Evolutionary conservation across 2,797 vertebrate species (phyloP), one percentile per base, ranked within the genome.

Genomic region (Sebastes hubbsi): DNA sequence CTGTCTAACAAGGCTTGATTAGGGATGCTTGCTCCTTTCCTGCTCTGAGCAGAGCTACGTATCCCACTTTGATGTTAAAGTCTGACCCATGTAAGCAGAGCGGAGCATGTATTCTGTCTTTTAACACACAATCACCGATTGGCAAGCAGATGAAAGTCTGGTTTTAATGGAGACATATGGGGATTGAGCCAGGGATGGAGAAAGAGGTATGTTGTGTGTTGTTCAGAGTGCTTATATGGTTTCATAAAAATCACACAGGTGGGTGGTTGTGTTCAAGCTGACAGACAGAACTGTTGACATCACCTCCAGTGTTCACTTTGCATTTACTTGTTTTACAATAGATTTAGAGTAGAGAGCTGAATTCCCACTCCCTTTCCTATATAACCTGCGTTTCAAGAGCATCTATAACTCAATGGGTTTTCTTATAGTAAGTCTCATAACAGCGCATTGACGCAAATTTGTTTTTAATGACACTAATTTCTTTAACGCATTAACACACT

Each of bases 141-240:
- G 91, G 92, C 89, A 86, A 77, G 27, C 69, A 42, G 85, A 90
- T 90, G 82, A 93, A 93, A 88, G 91, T 81, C 54, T 65, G 10
- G 76, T 87, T 84, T 87, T 91, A 84, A 93, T 82, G 82, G 84
- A 87, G 90, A 90, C 90, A 94, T 85, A 91, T 92, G 90, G 84
- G 59, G 73, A 70, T 30, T 61, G 79, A 78, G 58, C 20, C 34
- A 59, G 49, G 34, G 68, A 73, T 58, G 38, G 77, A 76, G 71
- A 76, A 81, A 80, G 61, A 77, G 32, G 62, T 42, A 77, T 49
- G 38, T 32, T 72, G 82, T 81, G 75, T 80, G 75, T 58, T 75
- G 78, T 86, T 81, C 52, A 6, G 65, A 61, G 65, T 38, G 24
- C 77, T 72, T 78, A 66, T 75, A 72, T 64, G 72, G 55, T 78